Conservation (phyloP, 2,113 vertebrate species). For the Pomatostomus ruficeps region DNA sequence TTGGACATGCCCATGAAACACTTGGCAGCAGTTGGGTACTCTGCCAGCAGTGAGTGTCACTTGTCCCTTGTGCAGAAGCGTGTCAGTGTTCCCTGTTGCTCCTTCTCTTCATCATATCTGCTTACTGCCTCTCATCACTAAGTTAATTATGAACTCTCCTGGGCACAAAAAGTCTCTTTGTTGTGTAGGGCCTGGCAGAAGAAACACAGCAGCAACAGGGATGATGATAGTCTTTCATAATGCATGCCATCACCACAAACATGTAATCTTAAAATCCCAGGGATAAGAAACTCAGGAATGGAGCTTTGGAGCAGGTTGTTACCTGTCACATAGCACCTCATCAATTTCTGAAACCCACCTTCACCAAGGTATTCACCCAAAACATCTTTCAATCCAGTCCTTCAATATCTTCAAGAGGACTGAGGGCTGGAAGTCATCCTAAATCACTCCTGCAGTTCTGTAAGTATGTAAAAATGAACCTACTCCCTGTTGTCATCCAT, state of each 20-base stretch:
- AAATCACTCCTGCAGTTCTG: neutral
- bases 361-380: neutral
- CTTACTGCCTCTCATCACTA: neutral
- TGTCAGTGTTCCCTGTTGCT: neutral
- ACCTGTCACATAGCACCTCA: neutral
- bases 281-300: neutral
- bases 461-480: neutral
- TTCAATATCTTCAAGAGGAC: neutral
- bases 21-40: neutral
- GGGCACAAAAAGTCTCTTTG: neutral
- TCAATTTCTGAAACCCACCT: neutral
- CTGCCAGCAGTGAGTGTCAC: neutral
- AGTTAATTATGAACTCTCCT: neutral
- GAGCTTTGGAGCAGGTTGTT: neutral
- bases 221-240: neutral
- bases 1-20: neutral
- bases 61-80: neutral
- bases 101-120: neutral
- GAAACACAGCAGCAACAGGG: neutral
- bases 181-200: neutral
- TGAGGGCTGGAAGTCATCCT: neutral
- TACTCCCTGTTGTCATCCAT: neutral
- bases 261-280: neutral
- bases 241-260: neutral
- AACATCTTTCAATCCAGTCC: neutral